Evolutionary conservation across 2,113 vertebrate species (phyloP).

Genomic region (Empidonax traillii): DNA sequence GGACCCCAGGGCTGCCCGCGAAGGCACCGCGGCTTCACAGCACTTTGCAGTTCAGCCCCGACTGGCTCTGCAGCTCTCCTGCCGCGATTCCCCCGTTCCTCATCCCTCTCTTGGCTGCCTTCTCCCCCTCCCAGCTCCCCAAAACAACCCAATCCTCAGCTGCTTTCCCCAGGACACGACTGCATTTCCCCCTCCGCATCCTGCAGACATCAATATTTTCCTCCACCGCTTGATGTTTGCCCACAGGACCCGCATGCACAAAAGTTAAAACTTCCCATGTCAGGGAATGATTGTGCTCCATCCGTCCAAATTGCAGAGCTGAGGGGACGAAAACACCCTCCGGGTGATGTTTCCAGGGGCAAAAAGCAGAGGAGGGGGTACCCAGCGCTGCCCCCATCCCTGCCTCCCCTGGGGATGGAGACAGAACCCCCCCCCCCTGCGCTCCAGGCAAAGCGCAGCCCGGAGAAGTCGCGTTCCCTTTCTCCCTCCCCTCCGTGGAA

Average conservation of each 20-base stretch:
- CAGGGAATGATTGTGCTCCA: neutral
- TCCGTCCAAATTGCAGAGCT: neutral
- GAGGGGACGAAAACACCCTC: neutral
- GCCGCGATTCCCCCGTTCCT: neutral
- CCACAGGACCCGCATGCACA: slow-evolving; percentile 34
- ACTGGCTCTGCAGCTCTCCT: slow-evolving; percentile 11
- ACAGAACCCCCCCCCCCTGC: neutral
- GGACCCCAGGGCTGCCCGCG: neutral
- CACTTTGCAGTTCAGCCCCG: slow-evolving; percentile 7
- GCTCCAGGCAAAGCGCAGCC: neutral
- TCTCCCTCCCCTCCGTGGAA: neutral
- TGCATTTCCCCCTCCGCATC: neutral
- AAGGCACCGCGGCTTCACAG: neutral
- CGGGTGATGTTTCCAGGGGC: neutral
- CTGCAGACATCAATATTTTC: slow-evolving; percentile 10
- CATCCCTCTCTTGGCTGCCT: neutral
- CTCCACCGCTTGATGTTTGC: neutral
- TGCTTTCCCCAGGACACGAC: neutral
- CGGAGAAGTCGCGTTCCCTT: neutral
- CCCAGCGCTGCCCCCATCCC: neutral
- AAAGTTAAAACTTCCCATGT: slow-evolving; percentile 61
- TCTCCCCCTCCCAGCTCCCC: neutral
- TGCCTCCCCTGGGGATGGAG: neutral
- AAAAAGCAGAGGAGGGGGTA: neutral
- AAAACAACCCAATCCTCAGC: neutral